These are phyloP conservation scores for Ditula angustiorana DNA, from an alignment of 2,888 invertebrate species.

Conservation along the genomic window DNA sequence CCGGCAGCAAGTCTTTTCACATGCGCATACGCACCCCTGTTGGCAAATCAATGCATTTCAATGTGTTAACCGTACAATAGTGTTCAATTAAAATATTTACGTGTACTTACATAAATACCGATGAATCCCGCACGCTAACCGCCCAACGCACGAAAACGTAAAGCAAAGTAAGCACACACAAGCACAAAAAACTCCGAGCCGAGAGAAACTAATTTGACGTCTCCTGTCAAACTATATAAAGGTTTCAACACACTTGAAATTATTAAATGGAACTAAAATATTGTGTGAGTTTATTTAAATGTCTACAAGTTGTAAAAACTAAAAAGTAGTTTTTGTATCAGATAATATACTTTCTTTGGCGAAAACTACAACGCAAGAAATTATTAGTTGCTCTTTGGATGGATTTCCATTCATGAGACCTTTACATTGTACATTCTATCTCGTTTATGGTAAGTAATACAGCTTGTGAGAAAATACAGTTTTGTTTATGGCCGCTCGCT, in stretches of 20 bases:
- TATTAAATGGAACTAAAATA: too few relatives aligned
- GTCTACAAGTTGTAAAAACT: too few relatives aligned
- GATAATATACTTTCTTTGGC: too few relatives aligned
- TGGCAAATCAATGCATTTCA: neutral
- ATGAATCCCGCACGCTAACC: conserved; percentile 17
- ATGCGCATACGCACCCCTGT: conserved; percentile 27
- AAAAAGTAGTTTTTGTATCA: too few relatives aligned
- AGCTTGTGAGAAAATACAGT: conserved; percentile 10
- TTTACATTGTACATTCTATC: neutral
- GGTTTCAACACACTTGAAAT: too few relatives aligned
- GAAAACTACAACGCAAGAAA: too few relatives aligned
- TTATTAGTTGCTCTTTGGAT: too few relatives aligned
- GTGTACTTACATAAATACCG: conserved; percentile 19
- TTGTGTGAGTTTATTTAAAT: too few relatives aligned
- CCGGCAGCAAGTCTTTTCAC: conserved; percentile 3
- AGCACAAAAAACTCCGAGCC: neutral
- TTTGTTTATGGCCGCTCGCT: conserved; percentile 14
- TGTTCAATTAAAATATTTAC: conserved; percentile 21
- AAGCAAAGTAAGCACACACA: conserved; percentile 11
- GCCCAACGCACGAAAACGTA: conserved; percentile 9
- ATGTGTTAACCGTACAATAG: neutral
- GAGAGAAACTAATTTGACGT: neutral
- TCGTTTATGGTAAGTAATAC: conserved; percentile 22
- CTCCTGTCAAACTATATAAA: too few relatives aligned
- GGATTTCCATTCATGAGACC: too few relatives aligned